Conservation (phyloP, 2,113 vertebrate genomes). For the Takifugu bimaculatus region DNA sequence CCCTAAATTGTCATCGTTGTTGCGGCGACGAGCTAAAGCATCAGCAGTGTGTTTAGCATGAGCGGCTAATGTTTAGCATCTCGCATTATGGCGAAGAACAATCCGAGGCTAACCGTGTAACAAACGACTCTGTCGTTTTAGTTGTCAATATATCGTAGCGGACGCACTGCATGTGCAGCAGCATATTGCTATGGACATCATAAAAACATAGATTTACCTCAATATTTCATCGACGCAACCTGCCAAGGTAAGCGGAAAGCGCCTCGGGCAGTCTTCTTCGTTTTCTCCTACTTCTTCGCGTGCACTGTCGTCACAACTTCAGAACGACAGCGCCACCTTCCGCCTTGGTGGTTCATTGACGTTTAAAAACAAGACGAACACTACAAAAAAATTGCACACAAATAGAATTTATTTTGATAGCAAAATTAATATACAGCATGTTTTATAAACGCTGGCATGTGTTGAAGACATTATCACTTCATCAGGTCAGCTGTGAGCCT, state of each 20-base stretch:
- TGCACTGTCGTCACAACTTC: background rate
- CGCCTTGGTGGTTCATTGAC: background rate
- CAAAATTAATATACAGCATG: too few species aligned
- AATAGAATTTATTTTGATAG: too few species aligned
- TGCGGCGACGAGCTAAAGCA: background rate
- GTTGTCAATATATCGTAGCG: fast-evolving
- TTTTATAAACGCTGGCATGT: too few species aligned
- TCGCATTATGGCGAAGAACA: conserved; percentile 12
- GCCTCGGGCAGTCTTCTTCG: conserved; percentile 5
- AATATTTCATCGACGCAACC: conserved; percentile 17
- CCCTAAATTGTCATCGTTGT: too few species aligned
- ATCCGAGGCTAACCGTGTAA: background rate
- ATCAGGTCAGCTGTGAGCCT: too few species aligned
- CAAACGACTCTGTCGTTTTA: background rate
- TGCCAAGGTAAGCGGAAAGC: conserved; percentile 22
- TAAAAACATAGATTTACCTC: conserved; percentile 32
- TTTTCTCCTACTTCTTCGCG: conserved; percentile 11
- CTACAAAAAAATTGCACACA: too few species aligned
- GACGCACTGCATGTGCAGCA: fast-evolving
- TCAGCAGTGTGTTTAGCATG: conserved; percentile 6
- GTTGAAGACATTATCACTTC: too few species aligned
- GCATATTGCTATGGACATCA: fast-evolving
- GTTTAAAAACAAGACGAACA: too few species aligned
- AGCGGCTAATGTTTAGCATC: conserved; percentile 25
- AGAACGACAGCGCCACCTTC: conserved; percentile 5